phyloP scores from a whole-genome alignment of 2,888 invertebrate species.

The Cryptus viduatorius region DNA sequence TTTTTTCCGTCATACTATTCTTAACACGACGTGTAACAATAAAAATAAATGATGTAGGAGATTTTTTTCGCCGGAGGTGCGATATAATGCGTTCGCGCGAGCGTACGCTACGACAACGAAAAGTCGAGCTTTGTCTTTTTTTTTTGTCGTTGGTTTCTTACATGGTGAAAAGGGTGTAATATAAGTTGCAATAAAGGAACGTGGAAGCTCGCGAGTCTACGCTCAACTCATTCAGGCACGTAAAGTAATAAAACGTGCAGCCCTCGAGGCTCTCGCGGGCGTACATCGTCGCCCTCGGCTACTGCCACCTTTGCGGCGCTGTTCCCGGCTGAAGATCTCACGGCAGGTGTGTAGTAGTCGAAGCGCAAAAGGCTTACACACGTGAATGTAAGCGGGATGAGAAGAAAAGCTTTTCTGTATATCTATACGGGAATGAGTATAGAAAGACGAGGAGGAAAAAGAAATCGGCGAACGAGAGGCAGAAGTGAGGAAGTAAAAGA shows the following conservation, averaged over 20 bases:
- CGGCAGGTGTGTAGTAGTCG: conserved; percentile 30
- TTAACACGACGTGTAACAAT: neutral
- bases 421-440: neutral
- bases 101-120: conserved; percentile 31
- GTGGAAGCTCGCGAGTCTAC: conserved; percentile 61
- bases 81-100: neutral
- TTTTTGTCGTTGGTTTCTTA: conserved; percentile 42
- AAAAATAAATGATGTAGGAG: neutral
- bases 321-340: conserved; percentile 1
- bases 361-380: conserved; percentile 18
- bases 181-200: conserved; percentile 73
- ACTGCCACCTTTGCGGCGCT: neutral
- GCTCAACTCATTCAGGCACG: conserved; percentile 75
- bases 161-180: conserved; percentile 69
- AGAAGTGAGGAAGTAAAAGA: conserved; percentile 67
- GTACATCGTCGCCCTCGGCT: conserved; percentile 50
- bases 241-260: conserved; percentile 79
- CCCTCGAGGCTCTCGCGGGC: conserved; percentile 61
- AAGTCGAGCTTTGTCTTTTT: conserved; percentile 53
- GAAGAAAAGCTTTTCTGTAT: conserved; percentile 42
- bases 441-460: conserved; percentile 12
- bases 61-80: conserved; percentile 8
- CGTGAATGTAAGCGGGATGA: conserved; percentile 52
- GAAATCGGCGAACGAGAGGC: conserved; percentile 58
- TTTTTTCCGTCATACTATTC: neutral